Percentiles rank a stretch among this genome's conserved stretches.
These are phyloP conservation scores for Micromys minutus DNA, from an alignment of 2,113 vertebrate genomes.

Conservation along the genomic window DNA sequence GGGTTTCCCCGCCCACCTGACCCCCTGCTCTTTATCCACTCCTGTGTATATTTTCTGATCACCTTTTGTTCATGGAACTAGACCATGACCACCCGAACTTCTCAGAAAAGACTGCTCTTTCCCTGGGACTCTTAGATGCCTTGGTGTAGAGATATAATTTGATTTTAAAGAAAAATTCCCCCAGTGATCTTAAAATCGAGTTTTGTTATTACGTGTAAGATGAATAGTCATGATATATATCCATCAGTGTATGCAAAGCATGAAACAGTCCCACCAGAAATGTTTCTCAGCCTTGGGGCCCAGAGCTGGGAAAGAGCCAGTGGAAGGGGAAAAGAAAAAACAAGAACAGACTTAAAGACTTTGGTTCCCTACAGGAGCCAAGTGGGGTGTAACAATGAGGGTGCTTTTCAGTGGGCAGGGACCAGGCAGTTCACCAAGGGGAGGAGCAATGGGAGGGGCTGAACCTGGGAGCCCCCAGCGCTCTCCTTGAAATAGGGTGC, in stretches of 20 bases:
- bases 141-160: not conserved
- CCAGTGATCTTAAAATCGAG: constrained; percentile 24
- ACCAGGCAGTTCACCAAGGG: not conserved
- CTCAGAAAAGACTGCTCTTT: not conserved
- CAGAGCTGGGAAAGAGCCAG: not conserved
- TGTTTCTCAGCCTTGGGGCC: not conserved
- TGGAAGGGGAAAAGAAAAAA: not conserved
- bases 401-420: constrained; percentile 18
- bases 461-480: not conserved
- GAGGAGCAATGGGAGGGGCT: not conserved
- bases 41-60: not conserved
- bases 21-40: constrained; percentile 56
- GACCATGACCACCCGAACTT: not conserved
- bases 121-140: not conserved
- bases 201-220: not conserved
- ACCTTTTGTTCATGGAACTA: not conserved
- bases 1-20: not conserved
- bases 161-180: not conserved
- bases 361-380: not conserved
- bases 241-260: not conserved
- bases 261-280: accelerated
- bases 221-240: not conserved
- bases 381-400: constrained; percentile 55
- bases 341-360: not conserved
- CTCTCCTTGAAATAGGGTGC: constrained; percentile 27